phyloP scores from a whole-genome alignment of 2,888 invertebrate genomes.

The Fabriciana adippe region DNA sequence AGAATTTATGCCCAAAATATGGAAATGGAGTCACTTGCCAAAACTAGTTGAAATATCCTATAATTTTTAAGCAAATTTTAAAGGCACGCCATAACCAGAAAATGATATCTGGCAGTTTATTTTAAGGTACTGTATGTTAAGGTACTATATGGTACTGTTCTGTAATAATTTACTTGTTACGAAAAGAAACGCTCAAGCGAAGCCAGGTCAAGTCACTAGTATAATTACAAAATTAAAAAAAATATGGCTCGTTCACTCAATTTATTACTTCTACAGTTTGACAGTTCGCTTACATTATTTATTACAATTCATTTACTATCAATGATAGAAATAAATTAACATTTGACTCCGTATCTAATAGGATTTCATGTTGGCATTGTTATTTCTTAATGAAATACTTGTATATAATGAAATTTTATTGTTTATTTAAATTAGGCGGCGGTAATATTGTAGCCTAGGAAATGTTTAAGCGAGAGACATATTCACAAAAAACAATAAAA shows the following conservation, averaged over 20 bases:
- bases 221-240: conserved; percentile 2
- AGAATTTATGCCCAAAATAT: too few species aligned
- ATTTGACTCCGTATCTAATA: conserved; percentile 33
- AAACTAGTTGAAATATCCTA: too few species aligned
- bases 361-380: neutral
- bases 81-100: too few species aligned
- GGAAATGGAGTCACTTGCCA: too few species aligned
- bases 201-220: neutral
- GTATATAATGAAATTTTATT: neutral
- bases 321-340: conserved; percentile 38
- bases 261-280: conserved; percentile 29
- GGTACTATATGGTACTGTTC: too few species aligned
- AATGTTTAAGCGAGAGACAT: neutral
- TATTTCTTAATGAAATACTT: conserved; percentile 6
- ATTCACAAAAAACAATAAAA: too few species aligned
- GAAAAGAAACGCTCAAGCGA: neutral
- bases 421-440: neutral
- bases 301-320: conserved; percentile 31
- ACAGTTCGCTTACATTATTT: conserved; percentile 34
- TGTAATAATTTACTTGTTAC: neutral
- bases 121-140: too few species aligned
- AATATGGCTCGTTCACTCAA: conserved; percentile 21
- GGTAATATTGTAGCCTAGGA: neutral
- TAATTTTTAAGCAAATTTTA: too few species aligned
- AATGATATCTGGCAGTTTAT: too few species aligned